These are phyloP conservation scores for Semicossyphus pulcher DNA, from an alignment of 2,113 vertebrate species.

Conservation along the genomic window DNA sequence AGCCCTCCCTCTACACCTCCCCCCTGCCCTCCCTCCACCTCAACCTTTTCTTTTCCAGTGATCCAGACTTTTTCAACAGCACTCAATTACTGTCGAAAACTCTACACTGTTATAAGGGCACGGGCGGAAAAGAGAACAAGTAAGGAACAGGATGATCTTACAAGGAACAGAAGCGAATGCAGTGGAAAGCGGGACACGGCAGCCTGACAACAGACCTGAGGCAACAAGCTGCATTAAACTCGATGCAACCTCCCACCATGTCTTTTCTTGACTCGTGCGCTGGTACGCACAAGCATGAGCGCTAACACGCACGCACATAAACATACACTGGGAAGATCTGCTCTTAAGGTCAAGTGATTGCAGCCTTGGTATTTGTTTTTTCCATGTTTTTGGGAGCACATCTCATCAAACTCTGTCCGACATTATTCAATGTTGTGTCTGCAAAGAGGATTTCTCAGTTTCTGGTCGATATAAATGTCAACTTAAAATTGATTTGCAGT, in stretches of 20 bases:
- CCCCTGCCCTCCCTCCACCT: not conserved
- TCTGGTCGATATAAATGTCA: not conserved
- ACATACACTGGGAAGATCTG: not conserved
- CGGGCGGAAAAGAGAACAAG: constrained; percentile 22
- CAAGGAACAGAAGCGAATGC: constrained; percentile 26
- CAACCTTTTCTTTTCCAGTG: constrained; percentile 26
- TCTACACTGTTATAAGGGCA: constrained; percentile 31
- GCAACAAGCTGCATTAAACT: constrained; percentile 72
- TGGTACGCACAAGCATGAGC: not conserved
- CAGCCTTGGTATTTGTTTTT: constrained; percentile 1
- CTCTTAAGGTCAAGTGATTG: constrained; percentile 52
- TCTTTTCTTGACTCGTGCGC: constrained; percentile 17
- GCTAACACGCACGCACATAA: not conserved
- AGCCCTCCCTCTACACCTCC: not conserved
- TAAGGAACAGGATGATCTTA: constrained; percentile 64
- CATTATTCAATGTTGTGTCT: not conserved
- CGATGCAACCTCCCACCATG: constrained; percentile 30
- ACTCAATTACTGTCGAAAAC: constrained; percentile 52
- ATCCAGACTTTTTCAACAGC: constrained; percentile 48
- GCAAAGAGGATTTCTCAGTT: not conserved
- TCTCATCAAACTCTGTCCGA: not conserved
- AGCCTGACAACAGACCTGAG: constrained; percentile 52
- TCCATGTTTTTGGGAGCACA: constrained; percentile 16
- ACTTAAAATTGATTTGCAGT: not conserved
- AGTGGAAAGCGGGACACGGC: constrained; percentile 53